These are phyloP conservation scores for Hydrotaea cyrtoneurina DNA, from an alignment of 2,888 invertebrate species.

Conservation along the genomic window DNA sequence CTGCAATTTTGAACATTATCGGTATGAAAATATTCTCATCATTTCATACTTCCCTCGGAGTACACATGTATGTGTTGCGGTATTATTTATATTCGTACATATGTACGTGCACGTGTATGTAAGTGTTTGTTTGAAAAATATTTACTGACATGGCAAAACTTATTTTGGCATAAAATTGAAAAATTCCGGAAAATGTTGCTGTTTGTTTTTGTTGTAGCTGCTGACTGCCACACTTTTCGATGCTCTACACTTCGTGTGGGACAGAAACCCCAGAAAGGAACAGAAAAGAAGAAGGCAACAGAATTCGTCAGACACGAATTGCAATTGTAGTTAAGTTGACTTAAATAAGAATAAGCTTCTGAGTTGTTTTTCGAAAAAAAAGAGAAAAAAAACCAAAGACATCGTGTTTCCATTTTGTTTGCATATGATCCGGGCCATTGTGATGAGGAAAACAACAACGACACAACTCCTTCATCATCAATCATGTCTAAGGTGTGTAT, in stretches of 20 bases:
- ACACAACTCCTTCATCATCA: slow-evolving; percentile 55
- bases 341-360: slow-evolving; percentile 35
- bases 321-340: slow-evolving; percentile 47
- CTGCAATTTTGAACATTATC: no score
- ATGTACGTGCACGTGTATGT: slow-evolving; percentile 16
- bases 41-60: background rate
- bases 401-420: slow-evolving; percentile 58
- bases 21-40: no score
- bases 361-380: slow-evolving; percentile 5
- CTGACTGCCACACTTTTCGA: background rate
- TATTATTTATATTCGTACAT: slow-evolving; percentile 1
- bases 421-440: slow-evolving; percentile 50
- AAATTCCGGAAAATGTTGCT: slow-evolving; percentile 74
- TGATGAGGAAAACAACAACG: background rate
- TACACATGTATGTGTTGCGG: background rate
- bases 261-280: slow-evolving; percentile 11
- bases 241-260: slow-evolving; percentile 10
- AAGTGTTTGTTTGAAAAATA: slow-evolving; percentile 58
- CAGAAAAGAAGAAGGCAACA: background rate
- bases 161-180: slow-evolving; percentile 80
- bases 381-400: slow-evolving; percentile 46
- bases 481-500: slow-evolving; percentile 55
- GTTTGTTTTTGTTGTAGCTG: slow-evolving; percentile 47
- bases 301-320: slow-evolving; percentile 28
- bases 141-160: slow-evolving; percentile 76